phyloP scores from a whole-genome alignment of 2,888 invertebrate genomes.

The Eupithecia centaureata region DNA sequence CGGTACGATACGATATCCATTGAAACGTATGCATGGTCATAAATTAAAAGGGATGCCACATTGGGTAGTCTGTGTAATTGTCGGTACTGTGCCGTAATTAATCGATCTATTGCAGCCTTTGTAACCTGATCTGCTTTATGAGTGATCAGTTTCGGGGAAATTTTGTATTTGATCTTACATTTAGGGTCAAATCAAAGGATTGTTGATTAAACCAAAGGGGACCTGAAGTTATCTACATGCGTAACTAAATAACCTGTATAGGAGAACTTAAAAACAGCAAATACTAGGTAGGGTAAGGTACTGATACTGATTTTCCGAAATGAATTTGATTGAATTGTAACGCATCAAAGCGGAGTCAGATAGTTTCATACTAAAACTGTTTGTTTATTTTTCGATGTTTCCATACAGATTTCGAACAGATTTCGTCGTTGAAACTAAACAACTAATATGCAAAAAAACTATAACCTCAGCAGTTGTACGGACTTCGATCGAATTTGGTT shows the following conservation, averaged over 20 bases:
- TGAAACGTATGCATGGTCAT: constrained; percentile 15
- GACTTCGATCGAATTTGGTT: not conserved
- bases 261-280: too few species aligned
- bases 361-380: too few species aligned
- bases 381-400: too few species aligned
- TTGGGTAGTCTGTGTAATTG: constrained; percentile 16
- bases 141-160: not conserved
- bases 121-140: constrained; percentile 9
- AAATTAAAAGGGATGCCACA: constrained; percentile 19
- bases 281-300: too few species aligned
- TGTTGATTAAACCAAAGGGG: not conserved
- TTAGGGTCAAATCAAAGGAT: not conserved
- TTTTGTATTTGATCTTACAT: too few species aligned
- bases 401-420: too few species aligned
- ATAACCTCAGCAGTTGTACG: not conserved
- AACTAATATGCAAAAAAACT: not conserved
- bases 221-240: not conserved
- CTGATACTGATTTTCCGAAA: too few species aligned
- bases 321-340: too few species aligned
- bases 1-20: constrained; percentile 19
- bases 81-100: constrained; percentile 25
- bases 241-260: not conserved
- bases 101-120: constrained; percentile 22
- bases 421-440: too few species aligned
- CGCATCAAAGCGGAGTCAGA: too few species aligned